Base-by-base conservation (phyloP, 2,113 vertebrate genomes). In the Spheniscus mendiculus region DNA sequence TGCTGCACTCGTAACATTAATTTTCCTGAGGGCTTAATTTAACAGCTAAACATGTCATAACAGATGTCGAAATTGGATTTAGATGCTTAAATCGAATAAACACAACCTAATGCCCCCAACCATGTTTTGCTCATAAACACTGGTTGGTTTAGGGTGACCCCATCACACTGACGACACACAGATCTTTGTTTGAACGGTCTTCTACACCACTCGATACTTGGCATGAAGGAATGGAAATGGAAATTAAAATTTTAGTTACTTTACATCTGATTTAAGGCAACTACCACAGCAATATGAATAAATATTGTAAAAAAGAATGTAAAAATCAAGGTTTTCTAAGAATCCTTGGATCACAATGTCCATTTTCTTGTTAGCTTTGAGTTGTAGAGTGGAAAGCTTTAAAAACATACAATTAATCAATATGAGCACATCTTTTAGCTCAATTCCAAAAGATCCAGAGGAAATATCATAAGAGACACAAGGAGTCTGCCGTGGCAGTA, bases 11-110 rank as follows among this genome's bases (percentile, higher is more conserved):
- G 0, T 47, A 63, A 67, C 11, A 47, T 49, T 87, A 22, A 76
- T 97, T 85, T 87, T 79, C 65, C 65, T 52, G 11, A 94, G 38
- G 93, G 52, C 52, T 91, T 95, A 71, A 95, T 91, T 89, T 87
- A 76, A 94, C 91, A 91, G 47, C 73, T 82, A 74, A 96, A 78
- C 32, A 36, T 63, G 93, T 74, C 72, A 76, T 22, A 82, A 84
- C 20, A 93, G 69, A 87, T 74, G 55, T 59, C 1, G 1, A 84
- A 93, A 96, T 49, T 87, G 11, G 49, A 91, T 96, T 87, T 93
- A 72, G 78, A 63, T 61, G 29, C 21, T 87, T 89, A 84, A 89
- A 76, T 38, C 5, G 2, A 89, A 91, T 67, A 71, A 90, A 93
- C 5, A 6, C n/a, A 67, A 71, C 10, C 21, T 58, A 76, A 84